Base-by-base conservation (phyloP, 2,797 vertebrate genomes). In the Anabacerthia variegaticeps region DNA sequence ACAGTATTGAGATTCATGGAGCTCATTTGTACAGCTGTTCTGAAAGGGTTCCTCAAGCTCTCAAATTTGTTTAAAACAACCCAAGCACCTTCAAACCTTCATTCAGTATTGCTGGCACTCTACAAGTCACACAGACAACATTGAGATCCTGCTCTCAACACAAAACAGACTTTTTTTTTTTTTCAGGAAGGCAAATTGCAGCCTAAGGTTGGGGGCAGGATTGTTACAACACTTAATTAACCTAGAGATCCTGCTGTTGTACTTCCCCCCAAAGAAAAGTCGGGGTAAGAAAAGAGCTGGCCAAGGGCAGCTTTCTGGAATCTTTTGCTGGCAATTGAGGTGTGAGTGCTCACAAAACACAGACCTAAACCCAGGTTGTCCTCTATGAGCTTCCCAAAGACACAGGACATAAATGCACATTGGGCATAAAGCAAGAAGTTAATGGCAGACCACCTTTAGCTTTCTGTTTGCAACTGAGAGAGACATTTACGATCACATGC, bases 281-380 rank as follows among this genome's bases (percentile, higher is more conserved):
- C 30, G 22, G 13, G 14, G 13, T 37, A 49, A 49, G 43, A 63
- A 71, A 62, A 77, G 77, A 28, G 15, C 24, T 34, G 46, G 44
- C 41, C 32, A n/a, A 44, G 12, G 37, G 61, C 6, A 10, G n/a
- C 39, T 61, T n/a, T 68, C 71, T 43, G 36, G 14, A 27, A 28
- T 58, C 43, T 36, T 51, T 28, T 55, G 23, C 49, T 80, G 24
- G 18, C 7, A 48, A 87, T 49, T 2, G 10, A 49, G 3, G 26
- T n/a, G 26, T 0, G 0, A 69, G 7, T 2, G 3, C 36, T 56
- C 44, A 39, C 0, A 0, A 71, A 88, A 55, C 27, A 54, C 23
- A 11, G 4, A 39, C 27, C 73, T 41, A 59, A 43, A 46, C 51
- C 23, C 59, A 68, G 23, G 17, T 41, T 32, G 34, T 14, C 10